A percentile compares a stretch with the other conserved stretches of the same genome.
phyloP scores from a whole-genome alignment of 2,888 invertebrate species.

The Aproaerema taeniolella region DNA sequence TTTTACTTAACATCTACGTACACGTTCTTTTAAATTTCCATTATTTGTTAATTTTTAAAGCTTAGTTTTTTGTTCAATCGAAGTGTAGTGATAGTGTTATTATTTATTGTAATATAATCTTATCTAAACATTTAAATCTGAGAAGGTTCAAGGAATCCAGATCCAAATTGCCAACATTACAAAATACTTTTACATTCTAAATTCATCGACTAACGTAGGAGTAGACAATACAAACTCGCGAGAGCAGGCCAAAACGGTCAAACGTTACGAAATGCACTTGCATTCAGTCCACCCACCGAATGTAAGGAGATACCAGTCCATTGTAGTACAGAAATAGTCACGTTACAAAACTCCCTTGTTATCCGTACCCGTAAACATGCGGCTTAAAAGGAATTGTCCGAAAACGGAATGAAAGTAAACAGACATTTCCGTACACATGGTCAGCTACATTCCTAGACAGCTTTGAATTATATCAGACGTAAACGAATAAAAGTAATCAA shows the following conservation, averaged over 20 bases:
- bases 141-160: no score
- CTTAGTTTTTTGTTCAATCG: no score
- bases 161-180: no score
- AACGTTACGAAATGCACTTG: slow-evolving; percentile 34
- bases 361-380: slow-evolving; percentile 47
- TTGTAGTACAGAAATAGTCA: slow-evolving; percentile 50
- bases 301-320: slow-evolving; percentile 39
- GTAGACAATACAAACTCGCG: slow-evolving; percentile 14
- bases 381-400: slow-evolving; percentile 58
- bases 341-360: slow-evolving; percentile 58
- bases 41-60: no score
- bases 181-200: no score
- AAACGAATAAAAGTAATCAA: slow-evolving; percentile 1
- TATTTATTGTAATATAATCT: no score
- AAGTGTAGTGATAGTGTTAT: no score
- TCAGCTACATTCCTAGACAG: slow-evolving; percentile 19
- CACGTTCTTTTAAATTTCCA: no score
- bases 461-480: slow-evolving; percentile 9
- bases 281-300: slow-evolving; percentile 36
- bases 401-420: slow-evolving; percentile 61
- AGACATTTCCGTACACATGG: slow-evolving; percentile 61
- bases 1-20: no score
- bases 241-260: slow-evolving; percentile 11
- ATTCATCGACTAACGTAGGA: slow-evolving; percentile 12
- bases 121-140: no score